Evolutionary conservation across 2,888 invertebrate species (phyloP).

Genomic region (Cryptocheilus praepositus): DNA sequence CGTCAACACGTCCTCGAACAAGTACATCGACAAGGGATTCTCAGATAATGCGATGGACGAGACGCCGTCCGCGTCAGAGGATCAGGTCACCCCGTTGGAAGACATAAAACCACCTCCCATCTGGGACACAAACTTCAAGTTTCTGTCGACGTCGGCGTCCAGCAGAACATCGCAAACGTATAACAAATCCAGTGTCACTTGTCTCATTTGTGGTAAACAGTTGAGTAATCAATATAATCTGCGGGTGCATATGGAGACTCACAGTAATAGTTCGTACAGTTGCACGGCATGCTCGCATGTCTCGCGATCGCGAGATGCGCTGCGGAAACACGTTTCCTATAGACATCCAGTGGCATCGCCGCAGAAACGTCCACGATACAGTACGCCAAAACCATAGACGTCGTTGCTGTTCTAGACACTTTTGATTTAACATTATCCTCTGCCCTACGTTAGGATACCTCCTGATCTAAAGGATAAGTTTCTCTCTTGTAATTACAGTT

Average conservation of each 20-base stretch:
- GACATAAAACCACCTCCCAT: slow-evolving; percentile 63
- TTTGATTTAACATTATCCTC: slow-evolving; percentile 18
- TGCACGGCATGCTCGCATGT: slow-evolving; percentile 92
- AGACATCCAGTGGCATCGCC: slow-evolving; percentile 82
- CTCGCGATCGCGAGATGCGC: slow-evolving; percentile 89
- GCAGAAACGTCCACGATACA: slow-evolving; percentile 73
- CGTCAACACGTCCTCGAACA: slow-evolving; percentile 46
- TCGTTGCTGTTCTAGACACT: slow-evolving; percentile 35
- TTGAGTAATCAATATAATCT: slow-evolving; percentile 93
- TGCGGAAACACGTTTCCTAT: slow-evolving; percentile 92
- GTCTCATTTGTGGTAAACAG: slow-evolving; percentile 90
- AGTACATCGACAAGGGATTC: slow-evolving; percentile 50
- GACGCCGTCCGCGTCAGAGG: slow-evolving; percentile 40
- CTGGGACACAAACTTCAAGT: slow-evolving; percentile 65
- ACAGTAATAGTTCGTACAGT: slow-evolving; percentile 91
- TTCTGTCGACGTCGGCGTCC: slow-evolving; percentile 56
- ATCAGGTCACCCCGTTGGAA: slow-evolving; percentile 61
- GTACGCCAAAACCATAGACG: slow-evolving; percentile 63
- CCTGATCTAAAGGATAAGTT: slow-evolving; percentile 27
- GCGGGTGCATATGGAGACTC: slow-evolving; percentile 93
- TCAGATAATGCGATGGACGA: slow-evolving; percentile 49
- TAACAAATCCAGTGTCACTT: slow-evolving; percentile 79
- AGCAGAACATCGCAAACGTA: slow-evolving; percentile 62
- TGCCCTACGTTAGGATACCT: slow-evolving; percentile 30
- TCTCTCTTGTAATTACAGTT: slow-evolving; percentile 28